These are phyloP conservation scores for Microctenopoma lineatum DNA, from an alignment of 2,797 vertebrate genomes.

Conservation along the genomic window DNA sequence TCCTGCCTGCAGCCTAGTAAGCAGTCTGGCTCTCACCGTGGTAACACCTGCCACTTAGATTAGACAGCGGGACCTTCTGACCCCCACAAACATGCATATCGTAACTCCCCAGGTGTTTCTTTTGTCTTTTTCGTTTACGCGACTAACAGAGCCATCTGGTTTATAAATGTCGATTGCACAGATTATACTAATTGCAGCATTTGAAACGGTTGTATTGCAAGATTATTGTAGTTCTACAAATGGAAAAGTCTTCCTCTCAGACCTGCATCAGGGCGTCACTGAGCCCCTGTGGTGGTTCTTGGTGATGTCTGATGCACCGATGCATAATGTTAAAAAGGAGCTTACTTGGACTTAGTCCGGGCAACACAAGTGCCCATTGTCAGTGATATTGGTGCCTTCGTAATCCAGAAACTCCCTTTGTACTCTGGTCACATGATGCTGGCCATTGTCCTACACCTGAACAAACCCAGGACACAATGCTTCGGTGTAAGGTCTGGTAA, in stretches of 20 bases:
- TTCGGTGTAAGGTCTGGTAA: no score
- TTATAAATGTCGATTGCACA: conserved; percentile 8
- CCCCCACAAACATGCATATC: conserved; percentile 19
- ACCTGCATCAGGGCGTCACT: no score
- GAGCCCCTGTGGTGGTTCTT: no score
- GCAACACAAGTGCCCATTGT: no score
- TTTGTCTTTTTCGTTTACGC: conserved; percentile 35
- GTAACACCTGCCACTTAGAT: conserved; percentile 39
- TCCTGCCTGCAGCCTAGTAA: conserved; percentile 30
- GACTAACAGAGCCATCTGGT: conserved; percentile 34
- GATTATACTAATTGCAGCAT: conserved; percentile 5
- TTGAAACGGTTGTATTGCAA: background rate
- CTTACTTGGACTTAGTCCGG: no score
- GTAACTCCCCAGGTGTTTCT: conserved; percentile 44
- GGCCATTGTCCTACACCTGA: no score
- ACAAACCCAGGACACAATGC: no score
- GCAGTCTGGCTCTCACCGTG: conserved; percentile 17
- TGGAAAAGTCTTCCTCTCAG: background rate
- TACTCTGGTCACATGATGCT: no score
- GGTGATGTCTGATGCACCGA: no score
- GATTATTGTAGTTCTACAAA: background rate
- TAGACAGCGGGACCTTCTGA: conserved; percentile 5
- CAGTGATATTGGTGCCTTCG: no score
- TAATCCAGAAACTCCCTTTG: no score
- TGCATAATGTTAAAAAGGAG: no score